phyloP scores from a whole-genome alignment of 2,113 vertebrate species.

The Syngnathus floridae region DNA sequence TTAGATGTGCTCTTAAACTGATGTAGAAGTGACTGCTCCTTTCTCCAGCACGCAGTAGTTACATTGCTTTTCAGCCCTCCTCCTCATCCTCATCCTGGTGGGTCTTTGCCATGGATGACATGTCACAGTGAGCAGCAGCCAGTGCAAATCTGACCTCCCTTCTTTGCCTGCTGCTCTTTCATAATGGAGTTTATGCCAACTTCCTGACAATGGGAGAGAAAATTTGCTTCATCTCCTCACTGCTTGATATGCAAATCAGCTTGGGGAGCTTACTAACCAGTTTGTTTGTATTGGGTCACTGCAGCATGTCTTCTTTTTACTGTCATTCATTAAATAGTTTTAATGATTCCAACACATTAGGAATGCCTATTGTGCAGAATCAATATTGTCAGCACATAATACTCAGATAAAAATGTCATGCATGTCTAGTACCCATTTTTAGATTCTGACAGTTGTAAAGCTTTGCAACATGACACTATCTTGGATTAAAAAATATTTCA shows the following conservation, averaged over 20 bases:
- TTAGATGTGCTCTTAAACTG: not conserved
- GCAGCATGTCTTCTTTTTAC: not conserved
- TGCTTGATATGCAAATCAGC: conserved; percentile 29
- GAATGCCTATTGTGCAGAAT: not conserved
- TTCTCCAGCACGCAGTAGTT: conserved; percentile 27
- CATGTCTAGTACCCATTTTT: not conserved
- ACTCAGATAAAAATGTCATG: not conserved
- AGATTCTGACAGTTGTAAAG: not conserved
- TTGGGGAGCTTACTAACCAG: conserved; percentile 20
- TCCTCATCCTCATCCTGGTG: conserved; percentile 15
- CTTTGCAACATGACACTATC: not conserved
- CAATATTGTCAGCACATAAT: not conserved
- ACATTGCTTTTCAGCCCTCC: conserved; percentile 12
- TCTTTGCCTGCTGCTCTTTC: conserved; percentile 38
- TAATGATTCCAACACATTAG: not conserved
- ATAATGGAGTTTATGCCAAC: conserved; percentile 34
- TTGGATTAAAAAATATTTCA: not conserved
- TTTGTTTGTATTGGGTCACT: conserved; percentile 5
- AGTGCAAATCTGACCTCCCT: conserved; percentile 15
- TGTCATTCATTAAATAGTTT: not conserved
- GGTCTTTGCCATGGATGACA: conserved; percentile 34
- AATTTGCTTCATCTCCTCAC: conserved; percentile 30
- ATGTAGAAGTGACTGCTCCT: conserved; percentile 18
- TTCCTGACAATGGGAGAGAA: conserved; percentile 26
- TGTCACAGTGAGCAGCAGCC: conserved; percentile 17